Conservation (phyloP, 2,113 vertebrate genomes). For the Stomatorhinus ivindoensis region DNA sequence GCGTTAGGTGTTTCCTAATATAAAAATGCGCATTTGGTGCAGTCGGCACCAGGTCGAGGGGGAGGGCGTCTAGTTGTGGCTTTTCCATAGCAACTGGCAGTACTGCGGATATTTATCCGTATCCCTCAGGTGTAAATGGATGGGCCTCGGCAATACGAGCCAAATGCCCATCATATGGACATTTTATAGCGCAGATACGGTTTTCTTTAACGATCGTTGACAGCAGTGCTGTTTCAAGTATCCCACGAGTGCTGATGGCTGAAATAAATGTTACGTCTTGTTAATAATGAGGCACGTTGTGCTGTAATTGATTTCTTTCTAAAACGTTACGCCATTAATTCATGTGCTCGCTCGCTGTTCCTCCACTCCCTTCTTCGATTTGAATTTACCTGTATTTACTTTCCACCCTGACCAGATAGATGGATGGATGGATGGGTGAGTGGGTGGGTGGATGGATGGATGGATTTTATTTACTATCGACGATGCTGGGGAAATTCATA, state of each 20-base stretch:
- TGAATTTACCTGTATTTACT: slow-evolving; percentile 1
- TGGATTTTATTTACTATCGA: not conserved
- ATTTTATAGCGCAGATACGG: not conserved
- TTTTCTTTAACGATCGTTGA: not conserved
- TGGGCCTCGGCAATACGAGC: not conserved
- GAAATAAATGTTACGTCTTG: not conserved
- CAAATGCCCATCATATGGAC: not conserved
- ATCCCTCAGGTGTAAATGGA: slow-evolving; percentile 34
- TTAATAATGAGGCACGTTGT: not conserved
- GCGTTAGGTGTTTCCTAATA: not conserved
- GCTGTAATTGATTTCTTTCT: not conserved
- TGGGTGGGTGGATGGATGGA: not conserved
- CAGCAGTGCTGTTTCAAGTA: not conserved
- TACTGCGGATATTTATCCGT: slow-evolving; percentile 26
- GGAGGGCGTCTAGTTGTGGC: slow-evolving; percentile 13
- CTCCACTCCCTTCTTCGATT: not conserved
- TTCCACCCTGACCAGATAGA: not conserved
- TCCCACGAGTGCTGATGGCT: not conserved
- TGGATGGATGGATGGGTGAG: not conserved
- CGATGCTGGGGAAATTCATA: not conserved
- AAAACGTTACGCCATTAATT: not conserved
- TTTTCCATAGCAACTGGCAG: slow-evolving; percentile 31
- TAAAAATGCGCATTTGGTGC: slow-evolving; percentile 45
- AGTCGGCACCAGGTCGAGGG: slow-evolving; percentile 30
- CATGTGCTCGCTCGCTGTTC: not conserved